phyloP scores from a whole-genome alignment of 2,888 invertebrate species.

The Sarcophaga caerulescens region DNA sequence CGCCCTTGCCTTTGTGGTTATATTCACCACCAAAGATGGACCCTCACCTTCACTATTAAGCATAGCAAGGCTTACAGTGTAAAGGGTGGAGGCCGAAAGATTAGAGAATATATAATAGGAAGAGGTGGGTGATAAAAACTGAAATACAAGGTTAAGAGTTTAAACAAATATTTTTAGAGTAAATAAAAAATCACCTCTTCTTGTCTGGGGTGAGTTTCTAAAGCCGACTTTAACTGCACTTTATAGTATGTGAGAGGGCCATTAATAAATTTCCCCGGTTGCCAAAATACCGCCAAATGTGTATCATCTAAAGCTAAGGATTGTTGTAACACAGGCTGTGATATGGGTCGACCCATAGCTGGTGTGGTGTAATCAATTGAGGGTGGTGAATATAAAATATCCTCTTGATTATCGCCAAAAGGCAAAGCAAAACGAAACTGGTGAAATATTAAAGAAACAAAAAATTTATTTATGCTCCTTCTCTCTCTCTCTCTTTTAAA shows the following conservation, averaged over 20 bases:
- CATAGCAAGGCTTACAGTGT: constrained; percentile 90
- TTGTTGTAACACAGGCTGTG: constrained; percentile 88
- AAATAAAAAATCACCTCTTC: constrained; percentile 83
- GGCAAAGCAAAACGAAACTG: constrained; percentile 94
- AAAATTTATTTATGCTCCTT: too few relatives aligned
- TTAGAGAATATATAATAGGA: constrained; percentile 80
- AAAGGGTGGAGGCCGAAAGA: constrained; percentile 85
- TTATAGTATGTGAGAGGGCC: constrained; percentile 94
- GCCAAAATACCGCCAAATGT: constrained; percentile 94
- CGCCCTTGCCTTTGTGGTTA: constrained; percentile 83
- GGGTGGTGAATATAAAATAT: constrained; percentile 87
- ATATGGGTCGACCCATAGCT: constrained; percentile 88
- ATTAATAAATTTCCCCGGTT: constrained; percentile 92
- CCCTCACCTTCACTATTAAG: constrained; percentile 91
- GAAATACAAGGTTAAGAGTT: background rate
- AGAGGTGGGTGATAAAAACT: constrained; percentile 46
- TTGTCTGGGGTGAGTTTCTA: background rate
- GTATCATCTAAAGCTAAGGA: constrained; percentile 90
- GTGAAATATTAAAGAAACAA: background rate
- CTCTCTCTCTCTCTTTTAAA: background rate
- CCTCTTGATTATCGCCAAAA: constrained; percentile 86
- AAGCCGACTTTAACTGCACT: constrained; percentile 83
- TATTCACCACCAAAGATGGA: constrained; percentile 85
- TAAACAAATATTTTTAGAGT: background rate
- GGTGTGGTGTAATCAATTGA: constrained; percentile 90